Percentiles rank a stretch among this genome's conserved stretches.
phyloP scores from a whole-genome alignment of 2,888 invertebrate species.

The Microctonus aethiopoides region DNA sequence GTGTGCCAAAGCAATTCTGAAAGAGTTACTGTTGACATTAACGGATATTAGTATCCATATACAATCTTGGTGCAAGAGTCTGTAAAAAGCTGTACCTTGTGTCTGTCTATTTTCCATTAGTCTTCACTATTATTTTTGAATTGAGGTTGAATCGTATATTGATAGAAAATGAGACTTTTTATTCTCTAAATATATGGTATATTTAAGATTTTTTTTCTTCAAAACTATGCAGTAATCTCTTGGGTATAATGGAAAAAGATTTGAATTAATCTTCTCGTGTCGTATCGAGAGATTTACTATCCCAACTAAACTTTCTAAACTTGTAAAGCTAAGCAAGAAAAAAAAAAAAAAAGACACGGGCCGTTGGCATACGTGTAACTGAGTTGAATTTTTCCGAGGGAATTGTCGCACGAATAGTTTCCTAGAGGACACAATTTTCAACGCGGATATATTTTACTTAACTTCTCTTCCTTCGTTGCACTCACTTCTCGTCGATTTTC shows the following conservation, averaged over 20 bases:
- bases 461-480: conserved; percentile 21
- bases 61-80: background rate
- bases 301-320: conserved; percentile 39
- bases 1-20: conserved; percentile 59
- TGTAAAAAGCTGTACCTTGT: conserved; percentile 6
- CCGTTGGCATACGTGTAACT: conserved; percentile 36
- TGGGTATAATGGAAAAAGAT: conserved; percentile 48
- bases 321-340: conserved; percentile 34
- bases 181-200: conserved; percentile 23
- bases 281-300: conserved; percentile 39
- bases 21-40: conserved; percentile 60
- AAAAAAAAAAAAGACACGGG: conserved; percentile 5
- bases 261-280: conserved; percentile 40
- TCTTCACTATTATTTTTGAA: background rate
- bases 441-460: conserved; percentile 37
- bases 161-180: background rate
- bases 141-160: background rate
- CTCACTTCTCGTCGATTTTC: conserved; percentile 12
- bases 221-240: background rate
- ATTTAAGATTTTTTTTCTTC: background rate
- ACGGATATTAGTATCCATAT: conserved; percentile 35
- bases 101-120: conserved; percentile 22
- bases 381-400: conserved; percentile 29
- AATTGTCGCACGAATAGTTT: conserved; percentile 1
- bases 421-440: conserved; percentile 32